Evolutionary conservation across 2,113 vertebrate species (phyloP).

Genomic region (Steatornis caripensis): DNA sequence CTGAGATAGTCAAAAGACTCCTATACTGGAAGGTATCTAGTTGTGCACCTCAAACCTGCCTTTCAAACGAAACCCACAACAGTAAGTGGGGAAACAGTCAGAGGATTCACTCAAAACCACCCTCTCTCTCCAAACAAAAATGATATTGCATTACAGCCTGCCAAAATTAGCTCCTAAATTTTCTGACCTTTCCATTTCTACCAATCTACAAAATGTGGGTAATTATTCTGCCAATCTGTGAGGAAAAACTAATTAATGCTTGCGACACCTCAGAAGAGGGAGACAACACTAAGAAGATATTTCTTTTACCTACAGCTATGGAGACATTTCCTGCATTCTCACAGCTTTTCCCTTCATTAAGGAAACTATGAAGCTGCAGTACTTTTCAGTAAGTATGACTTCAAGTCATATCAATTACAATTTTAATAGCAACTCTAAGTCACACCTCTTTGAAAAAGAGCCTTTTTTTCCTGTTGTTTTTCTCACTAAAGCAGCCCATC

Average conservation of each 20-base stretch:
- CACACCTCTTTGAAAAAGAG: neutral
- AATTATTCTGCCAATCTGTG: neutral
- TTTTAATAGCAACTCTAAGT: neutral
- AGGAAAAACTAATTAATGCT: neutral
- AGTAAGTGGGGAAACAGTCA: neutral
- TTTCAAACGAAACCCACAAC: neutral
- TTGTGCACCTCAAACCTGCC: neutral
- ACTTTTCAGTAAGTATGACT: neutral
- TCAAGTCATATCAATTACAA: neutral
- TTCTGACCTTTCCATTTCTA: neutral
- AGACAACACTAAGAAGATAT: neutral
- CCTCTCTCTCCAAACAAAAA: neutral
- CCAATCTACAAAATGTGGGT: neutral
- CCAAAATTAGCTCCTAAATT: neutral
- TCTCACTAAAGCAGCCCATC: neutral
- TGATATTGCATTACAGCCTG: neutral
- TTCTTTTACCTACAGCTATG: neutral
- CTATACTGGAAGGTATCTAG: neutral
- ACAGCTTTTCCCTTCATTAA: neutral
- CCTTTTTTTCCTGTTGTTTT: neutral
- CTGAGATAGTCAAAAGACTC: neutral
- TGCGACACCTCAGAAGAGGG: neutral
- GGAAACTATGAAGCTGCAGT: neutral
- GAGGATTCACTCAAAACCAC: neutral
- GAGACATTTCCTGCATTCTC: neutral